Conservation (phyloP, 1,140 invertebrate genomes). For the Drosophila teissieri region DNA sequence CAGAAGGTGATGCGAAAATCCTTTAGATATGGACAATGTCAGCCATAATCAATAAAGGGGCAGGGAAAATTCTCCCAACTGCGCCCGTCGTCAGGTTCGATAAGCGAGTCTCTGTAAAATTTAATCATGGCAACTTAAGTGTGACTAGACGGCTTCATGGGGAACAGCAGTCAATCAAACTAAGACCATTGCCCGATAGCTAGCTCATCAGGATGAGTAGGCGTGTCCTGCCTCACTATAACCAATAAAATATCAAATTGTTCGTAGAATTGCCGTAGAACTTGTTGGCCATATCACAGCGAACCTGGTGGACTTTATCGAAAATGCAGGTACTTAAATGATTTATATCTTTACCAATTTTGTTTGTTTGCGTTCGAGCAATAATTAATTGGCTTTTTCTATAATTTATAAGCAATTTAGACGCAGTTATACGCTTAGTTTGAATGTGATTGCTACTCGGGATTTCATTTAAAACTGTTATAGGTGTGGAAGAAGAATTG, state of each 20-base stretch:
- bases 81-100: slow-evolving; percentile 12
- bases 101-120: slow-evolving; percentile 62
- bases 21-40: slow-evolving; percentile 48
- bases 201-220: slow-evolving; percentile 15
- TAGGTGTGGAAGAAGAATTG: not conserved
- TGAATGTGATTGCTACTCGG: no score
- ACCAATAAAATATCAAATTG: not conserved
- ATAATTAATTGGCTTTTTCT: no score
- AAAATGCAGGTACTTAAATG: not conserved
- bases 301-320: not conserved
- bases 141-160: slow-evolving; percentile 53
- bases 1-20: slow-evolving; percentile 51
- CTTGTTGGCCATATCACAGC: not conserved
- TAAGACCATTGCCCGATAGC: slow-evolving; percentile 14
- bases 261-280: not conserved
- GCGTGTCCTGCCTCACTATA: slow-evolving; percentile 7
- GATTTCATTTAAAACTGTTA: no score
- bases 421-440: no score
- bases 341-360: not conserved
- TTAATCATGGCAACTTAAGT: slow-evolving; percentile 53
- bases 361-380: no score
- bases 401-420: no score
- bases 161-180: slow-evolving; percentile 59
- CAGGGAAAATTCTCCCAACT: not conserved
- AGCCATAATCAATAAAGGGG: slow-evolving; percentile 26